A percentile compares a stretch with the other conserved stretches of the same genome.
phyloP scores from a whole-genome alignment of 2,797 vertebrate species.

The Choloepus didactylus region DNA sequence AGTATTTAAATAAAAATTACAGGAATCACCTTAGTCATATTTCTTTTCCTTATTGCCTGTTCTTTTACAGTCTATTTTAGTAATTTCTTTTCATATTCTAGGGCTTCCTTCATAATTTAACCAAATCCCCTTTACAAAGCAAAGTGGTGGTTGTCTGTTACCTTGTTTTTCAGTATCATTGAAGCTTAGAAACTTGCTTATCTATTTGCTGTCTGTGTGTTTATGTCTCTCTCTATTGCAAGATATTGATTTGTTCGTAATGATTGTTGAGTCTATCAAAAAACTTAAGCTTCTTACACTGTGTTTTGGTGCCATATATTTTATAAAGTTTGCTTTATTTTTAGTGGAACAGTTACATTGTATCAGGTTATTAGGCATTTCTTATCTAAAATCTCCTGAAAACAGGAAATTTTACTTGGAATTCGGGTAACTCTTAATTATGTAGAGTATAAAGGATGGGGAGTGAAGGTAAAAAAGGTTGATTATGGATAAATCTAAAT shows the following conservation, averaged over 20 bases:
- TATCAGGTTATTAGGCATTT: constrained; percentile 27
- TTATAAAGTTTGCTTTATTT: constrained; percentile 16
- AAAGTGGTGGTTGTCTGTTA: background rate
- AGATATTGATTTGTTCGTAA: constrained; percentile 22
- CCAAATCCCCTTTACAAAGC: background rate
- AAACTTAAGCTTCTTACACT: background rate
- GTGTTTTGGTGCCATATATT: background rate
- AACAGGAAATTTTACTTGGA: background rate
- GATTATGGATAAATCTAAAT: constrained; percentile 18
- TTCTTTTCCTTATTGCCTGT: background rate
- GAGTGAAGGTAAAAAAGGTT: background rate
- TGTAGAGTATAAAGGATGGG: background rate
- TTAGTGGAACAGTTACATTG: background rate
- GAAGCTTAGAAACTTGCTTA: background rate
- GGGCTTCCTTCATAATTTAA: constrained; percentile 6
- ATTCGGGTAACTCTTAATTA: background rate
- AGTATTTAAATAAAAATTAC: background rate
- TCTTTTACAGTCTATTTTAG: background rate
- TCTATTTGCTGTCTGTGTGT: constrained; percentile 13
- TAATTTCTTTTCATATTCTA: constrained; percentile 5
- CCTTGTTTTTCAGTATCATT: constrained; percentile 41
- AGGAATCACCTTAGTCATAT: background rate
- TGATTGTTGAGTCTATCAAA: background rate
- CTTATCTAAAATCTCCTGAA: constrained; percentile 54
- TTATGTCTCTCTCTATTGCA: background rate